Evolutionary conservation across 2,797 vertebrate species (phyloP), one percentile per base, ranked within the genome.

Genomic region (Mormyrus proboscirostris): DNA sequence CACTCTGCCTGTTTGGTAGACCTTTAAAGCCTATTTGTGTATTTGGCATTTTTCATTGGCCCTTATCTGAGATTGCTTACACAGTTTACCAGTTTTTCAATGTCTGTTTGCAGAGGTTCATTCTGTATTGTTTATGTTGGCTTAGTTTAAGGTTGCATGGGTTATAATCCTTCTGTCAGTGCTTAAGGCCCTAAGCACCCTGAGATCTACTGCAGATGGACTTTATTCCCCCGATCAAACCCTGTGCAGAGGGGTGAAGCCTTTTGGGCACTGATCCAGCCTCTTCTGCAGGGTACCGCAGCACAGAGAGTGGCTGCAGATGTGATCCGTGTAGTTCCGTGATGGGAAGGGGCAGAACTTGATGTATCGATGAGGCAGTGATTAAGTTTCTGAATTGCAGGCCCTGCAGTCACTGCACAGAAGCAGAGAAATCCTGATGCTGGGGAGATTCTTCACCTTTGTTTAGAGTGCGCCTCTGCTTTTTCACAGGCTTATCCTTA

Each of bases 101-200:
- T 84, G 44, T 84, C 82, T 84, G 44, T 25, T 22, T 49, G n/a
- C 41, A 22, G 47, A 22, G 38, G 44, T 84, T 84, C 47, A 25
- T 25, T 84, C 41, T 50, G 19, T 19, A 25, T 84, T 84, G 22
- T 22, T 22, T 84, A 49, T 25, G 82, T 84, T 84, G 9, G 44
- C 19, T 38, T 38, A 44, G 41, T 82, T 44, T 82, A 41, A 82
- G 41, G 76, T 41, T 47, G 38, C 65, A 73, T 73, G 25, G 25
- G 29, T 29, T 14, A 62, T 85, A 89, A 88, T 89, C 47, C 19
- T 90, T 91, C 90, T 69, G 10, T 49, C 87, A 69, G 59, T 69
- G 87, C 59, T 73, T 50, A 57, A 51, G 87, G 59, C 69, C 47
- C 90, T 91, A 93, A 73, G 65, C 25, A 73, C 29, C 29, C 65